Percentiles rank a stretch among this genome's conserved stretches.
Conservation (phyloP, 2,113 vertebrate species). For the Phyllostomus hastatus region DNA sequence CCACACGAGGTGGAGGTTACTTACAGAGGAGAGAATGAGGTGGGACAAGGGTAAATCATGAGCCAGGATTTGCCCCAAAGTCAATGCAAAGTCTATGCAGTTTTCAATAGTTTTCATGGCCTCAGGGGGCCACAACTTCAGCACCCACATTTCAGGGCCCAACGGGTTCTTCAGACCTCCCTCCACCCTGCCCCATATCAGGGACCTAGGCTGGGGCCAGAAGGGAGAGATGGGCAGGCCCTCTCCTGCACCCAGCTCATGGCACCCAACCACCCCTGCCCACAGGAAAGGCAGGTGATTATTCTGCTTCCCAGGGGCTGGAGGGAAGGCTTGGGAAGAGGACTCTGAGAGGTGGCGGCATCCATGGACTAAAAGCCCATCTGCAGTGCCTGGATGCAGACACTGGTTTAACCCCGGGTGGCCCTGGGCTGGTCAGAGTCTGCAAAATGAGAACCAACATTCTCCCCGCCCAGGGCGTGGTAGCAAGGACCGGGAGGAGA, state of each 20-base stretch:
- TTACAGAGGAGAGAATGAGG: neutral
- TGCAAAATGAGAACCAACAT: neutral
- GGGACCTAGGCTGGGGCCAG: neutral
- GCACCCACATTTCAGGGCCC: neutral
- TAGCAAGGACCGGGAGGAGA: neutral
- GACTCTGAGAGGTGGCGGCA: neutral
- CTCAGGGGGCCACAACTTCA: neutral
- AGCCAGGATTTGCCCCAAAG: neutral
- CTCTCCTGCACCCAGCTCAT: neutral
- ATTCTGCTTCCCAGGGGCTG: neutral
- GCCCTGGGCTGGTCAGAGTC: neutral
- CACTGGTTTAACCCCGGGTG: neutral
- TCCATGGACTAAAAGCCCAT: neutral
- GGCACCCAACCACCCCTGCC: neutral
- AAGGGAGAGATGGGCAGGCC: neutral
- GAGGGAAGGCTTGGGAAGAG: neutral
- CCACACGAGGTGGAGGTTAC: neutral
- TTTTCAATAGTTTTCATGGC: neutral
- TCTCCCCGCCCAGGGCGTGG: accelerated
- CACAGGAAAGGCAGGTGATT: neutral
- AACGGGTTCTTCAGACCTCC: no score
- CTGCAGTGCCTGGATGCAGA: neutral
- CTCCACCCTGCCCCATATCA: accelerated
- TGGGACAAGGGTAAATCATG: neutral
- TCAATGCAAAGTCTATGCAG: neutral